phyloP scores from a whole-genome alignment of 2,888 invertebrate species.

The Cephus sareptanus region DNA sequence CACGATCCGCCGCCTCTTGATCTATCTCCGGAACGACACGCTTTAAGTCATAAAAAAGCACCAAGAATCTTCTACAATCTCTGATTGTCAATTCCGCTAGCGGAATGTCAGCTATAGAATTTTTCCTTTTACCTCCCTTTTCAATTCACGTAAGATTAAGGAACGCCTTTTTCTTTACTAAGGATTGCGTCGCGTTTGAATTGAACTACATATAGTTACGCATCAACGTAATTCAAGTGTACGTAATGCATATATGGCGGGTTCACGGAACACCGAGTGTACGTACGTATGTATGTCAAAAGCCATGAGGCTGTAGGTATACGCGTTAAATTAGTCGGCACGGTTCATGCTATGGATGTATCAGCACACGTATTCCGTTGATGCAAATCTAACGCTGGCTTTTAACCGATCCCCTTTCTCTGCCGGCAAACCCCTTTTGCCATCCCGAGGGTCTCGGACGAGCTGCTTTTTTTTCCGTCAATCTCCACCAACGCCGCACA shows the following conservation, averaged over 20 bases:
- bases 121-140: neutral
- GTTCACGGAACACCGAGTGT: neutral
- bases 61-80: neutral
- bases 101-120: neutral
- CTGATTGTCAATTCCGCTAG: neutral
- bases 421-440: constrained; percentile 4
- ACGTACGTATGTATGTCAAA: neutral
- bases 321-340: neutral
- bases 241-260: neutral
- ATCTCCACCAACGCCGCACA: constrained; percentile 19
- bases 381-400: constrained; percentile 33
- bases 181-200: neutral
- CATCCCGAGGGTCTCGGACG: neutral
- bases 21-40: neutral
- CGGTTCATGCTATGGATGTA: neutral
- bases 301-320: neutral
- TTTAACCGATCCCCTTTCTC: constrained; percentile 32
- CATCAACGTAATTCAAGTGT: neutral
- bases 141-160: neutral
- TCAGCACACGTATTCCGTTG: neutral
- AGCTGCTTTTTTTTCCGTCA: constrained; percentile 23
- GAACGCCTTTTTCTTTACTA: neutral
- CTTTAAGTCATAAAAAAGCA: neutral
- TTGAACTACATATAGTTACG: neutral
- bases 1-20: neutral